phyloP scores from a whole-genome alignment of 2,797 vertebrate species.

The Perodicticus potto region DNA sequence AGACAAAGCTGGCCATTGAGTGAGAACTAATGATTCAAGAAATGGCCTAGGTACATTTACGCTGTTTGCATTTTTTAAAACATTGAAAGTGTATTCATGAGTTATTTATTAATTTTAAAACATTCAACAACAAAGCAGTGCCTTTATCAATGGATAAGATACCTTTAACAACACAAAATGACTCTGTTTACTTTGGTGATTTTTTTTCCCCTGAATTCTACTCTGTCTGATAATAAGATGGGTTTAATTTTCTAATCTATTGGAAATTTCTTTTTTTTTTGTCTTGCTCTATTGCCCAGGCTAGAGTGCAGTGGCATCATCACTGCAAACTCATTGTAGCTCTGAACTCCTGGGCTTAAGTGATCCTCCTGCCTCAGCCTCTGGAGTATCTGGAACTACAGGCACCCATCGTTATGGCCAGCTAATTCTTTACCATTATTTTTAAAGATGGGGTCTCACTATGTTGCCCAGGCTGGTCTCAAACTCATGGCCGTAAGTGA shows the following conservation, averaged over 20 bases:
- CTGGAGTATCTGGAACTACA: background rate
- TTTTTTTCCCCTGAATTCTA: background rate
- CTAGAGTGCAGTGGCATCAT: background rate
- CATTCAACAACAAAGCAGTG: background rate
- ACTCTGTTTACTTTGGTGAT: background rate
- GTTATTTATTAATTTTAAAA: background rate
- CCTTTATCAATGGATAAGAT: background rate
- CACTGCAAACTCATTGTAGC: background rate
- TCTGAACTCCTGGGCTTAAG: background rate
- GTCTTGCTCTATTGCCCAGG: background rate
- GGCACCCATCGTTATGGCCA: fast-evolving
- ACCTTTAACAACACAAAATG: too few species aligned
- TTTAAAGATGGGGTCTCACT: background rate
- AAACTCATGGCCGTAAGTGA: background rate
- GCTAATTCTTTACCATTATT: background rate
- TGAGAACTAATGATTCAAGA: background rate
- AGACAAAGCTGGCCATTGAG: background rate
- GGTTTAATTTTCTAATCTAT: background rate
- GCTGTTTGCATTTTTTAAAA: background rate
- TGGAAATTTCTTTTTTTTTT: background rate
- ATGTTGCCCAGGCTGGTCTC: background rate
- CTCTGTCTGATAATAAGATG: background rate
- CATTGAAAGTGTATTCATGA: background rate
- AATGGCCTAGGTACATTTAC: fast-evolving
- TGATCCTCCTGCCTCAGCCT: background rate